A percentile compares a stretch with the other conserved stretches of the same genome.
Evolutionary conservation across 2,888 invertebrate genomes (phyloP).

Genomic region (Drosophila vallismaia): DNA sequence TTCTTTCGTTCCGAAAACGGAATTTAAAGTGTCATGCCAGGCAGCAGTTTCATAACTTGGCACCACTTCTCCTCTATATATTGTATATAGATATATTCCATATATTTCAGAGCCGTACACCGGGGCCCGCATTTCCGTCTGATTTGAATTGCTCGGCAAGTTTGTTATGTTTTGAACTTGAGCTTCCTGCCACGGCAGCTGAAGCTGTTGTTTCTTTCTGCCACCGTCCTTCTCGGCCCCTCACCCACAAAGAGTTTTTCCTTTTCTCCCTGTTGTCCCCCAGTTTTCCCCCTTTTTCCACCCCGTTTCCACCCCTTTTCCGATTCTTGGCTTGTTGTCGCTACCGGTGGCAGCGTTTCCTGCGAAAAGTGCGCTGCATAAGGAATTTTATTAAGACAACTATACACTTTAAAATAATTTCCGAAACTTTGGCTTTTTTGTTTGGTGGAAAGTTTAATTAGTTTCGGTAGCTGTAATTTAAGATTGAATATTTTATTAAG

Average conservation of each 20-base stretch:
- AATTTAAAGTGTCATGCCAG: constrained; percentile 55
- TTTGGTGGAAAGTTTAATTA: background rate
- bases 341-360: constrained; percentile 65
- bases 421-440: background rate
- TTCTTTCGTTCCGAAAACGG: constrained; percentile 14
- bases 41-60: constrained; percentile 57
- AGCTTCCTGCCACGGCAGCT: constrained; percentile 64
- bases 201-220: constrained; percentile 42
- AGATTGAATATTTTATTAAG: background rate
- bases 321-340: constrained; percentile 30
- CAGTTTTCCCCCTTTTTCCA: too few species aligned
- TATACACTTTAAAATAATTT: constrained; percentile 18
- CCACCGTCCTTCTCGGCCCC: background rate
- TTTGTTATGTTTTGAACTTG: constrained; percentile 80
- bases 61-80: constrained; percentile 1
- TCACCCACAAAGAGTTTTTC: background rate
- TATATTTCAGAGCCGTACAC: constrained; percentile 46
- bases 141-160: constrained; percentile 75
- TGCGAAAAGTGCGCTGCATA: constrained; percentile 71
- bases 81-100: constrained; percentile 14
- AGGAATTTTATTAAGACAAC: constrained; percentile 77
- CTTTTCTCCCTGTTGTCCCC: background rate
- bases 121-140: constrained; percentile 71
- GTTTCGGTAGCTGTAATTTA: background rate
- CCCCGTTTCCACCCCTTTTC: background rate